Conservation (phyloP, 2,888 invertebrate genomes). For the Lacanobia wlatinum region DNA sequence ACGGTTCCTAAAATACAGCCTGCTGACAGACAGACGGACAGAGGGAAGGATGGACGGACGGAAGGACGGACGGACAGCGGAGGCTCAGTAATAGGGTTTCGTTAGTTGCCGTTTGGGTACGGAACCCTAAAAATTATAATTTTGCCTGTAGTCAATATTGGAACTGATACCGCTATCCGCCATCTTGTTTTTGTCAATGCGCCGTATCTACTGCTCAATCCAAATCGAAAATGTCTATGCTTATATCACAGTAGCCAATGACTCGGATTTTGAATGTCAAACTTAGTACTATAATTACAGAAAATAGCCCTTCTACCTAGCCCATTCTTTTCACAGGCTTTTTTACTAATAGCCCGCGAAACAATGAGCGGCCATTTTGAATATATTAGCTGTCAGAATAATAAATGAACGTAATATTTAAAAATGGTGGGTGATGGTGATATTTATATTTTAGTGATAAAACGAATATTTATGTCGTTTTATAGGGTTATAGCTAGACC, state of each 20-base stretch:
- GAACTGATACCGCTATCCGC: no score
- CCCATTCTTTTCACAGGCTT: conserved; percentile 25
- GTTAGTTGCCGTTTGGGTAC: no score
- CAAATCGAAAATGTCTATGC: neutral
- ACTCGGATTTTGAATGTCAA: conserved; percentile 17
- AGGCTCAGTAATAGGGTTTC: no score
- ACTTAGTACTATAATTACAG: conserved; percentile 33
- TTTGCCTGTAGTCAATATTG: no score
- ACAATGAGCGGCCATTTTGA: conserved; percentile 39
- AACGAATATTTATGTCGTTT: conserved; percentile 23
- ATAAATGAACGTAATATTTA: conserved; percentile 47
- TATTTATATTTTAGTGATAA: conserved; percentile 26
- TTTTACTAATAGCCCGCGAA: conserved; percentile 45
- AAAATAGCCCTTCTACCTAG: conserved; percentile 27
- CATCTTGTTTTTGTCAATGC: neutral
- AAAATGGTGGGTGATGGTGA: conserved; percentile 46
- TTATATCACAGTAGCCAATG: neutral
- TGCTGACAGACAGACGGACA: no score
- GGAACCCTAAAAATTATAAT: no score
- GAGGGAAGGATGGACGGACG: no score
- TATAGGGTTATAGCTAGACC: conserved; percentile 33
- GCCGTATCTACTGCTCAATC: neutral
- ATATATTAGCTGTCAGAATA: conserved; percentile 63
- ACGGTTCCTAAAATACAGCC: no score
- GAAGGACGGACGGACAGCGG: no score